These are phyloP conservation scores for Gymnoscopelus microlampas DNA, from an alignment of 2,797 vertebrate genomes.

Conservation along the genomic window DNA sequence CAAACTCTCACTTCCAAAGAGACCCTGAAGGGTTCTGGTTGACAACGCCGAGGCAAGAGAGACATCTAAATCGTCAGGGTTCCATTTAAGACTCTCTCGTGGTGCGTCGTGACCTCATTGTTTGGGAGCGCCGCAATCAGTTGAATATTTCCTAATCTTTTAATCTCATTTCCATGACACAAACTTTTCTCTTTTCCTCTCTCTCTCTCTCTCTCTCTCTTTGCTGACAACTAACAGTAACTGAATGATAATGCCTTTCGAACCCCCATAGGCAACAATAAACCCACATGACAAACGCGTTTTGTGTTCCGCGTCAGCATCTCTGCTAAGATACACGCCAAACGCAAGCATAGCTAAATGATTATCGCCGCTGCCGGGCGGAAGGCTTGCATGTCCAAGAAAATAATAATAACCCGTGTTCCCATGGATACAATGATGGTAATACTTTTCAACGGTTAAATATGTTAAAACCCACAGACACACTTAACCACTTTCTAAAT, in stretches of 20 bases:
- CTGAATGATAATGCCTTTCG: constrained; percentile 43
- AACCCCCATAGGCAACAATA: constrained; percentile 52
- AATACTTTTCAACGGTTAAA: no score
- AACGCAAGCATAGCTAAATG: constrained; percentile 67
- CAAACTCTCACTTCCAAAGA: constrained; percentile 60
- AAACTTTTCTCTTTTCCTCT: constrained; percentile 22
- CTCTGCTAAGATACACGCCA: constrained; percentile 57
- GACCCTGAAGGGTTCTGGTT: constrained; percentile 59
- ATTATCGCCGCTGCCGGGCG: constrained; percentile 14
- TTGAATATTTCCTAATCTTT: constrained; percentile 63
- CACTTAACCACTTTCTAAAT: no score
- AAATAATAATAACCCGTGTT: no score
- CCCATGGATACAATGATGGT: no score
- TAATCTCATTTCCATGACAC: constrained; percentile 68
- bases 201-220: not conserved
- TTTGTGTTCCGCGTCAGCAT: constrained; percentile 63
- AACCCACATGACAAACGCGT: constrained; percentile 67
- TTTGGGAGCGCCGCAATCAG: constrained; percentile 67
- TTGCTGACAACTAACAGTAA: constrained; percentile 50
- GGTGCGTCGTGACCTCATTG: constrained; percentile 68
- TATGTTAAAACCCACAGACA: no score
- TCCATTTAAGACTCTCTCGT: constrained; percentile 49
- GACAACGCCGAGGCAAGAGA: constrained; percentile 45
- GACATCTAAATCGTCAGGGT: constrained; percentile 42
- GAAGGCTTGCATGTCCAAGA: no score